Percentiles rank a stretch among this genome's conserved stretches.
phyloP scores from a whole-genome alignment of 2,888 invertebrate species.

The Cotesia congregata region DNA sequence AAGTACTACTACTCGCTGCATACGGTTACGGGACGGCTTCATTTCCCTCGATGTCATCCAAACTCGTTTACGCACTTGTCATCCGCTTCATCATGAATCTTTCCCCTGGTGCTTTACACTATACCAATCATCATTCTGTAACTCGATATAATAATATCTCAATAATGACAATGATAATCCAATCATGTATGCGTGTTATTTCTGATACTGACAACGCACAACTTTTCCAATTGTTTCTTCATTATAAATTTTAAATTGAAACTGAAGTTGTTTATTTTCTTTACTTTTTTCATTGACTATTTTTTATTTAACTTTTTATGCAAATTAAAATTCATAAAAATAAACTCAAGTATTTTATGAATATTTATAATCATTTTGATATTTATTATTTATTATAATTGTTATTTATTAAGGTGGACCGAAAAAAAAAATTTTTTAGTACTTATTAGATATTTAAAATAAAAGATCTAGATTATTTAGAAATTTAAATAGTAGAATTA shows the following conservation, averaged over 20 bases:
- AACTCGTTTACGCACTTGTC: constrained; percentile 38
- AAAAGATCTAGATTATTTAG: too few relatives aligned
- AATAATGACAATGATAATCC: constrained; percentile 25
- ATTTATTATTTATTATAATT: too few relatives aligned
- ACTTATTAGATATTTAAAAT: too few relatives aligned
- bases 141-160: neutral
- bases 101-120: constrained; percentile 27
- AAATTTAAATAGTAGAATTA: too few relatives aligned
- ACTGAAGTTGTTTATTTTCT: neutral
- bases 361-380: too few relatives aligned
- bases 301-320: neutral
- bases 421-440: too few relatives aligned
- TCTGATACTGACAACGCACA: neutral
- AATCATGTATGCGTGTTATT: constrained; percentile 14
- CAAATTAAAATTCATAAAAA: neutral
- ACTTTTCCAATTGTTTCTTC: constrained; percentile 10
- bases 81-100: constrained; percentile 37
- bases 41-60: constrained; percentile 53
- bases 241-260: neutral
- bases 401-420: too few relatives aligned
- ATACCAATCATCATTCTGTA: constrained; percentile 30
- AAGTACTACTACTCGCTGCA: constrained; percentile 30
- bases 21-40: constrained; percentile 45
- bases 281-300: neutral
- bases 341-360: too few relatives aligned